phyloP scores from a whole-genome alignment of 2,888 invertebrate genomes.

The Unio delphinus region DNA sequence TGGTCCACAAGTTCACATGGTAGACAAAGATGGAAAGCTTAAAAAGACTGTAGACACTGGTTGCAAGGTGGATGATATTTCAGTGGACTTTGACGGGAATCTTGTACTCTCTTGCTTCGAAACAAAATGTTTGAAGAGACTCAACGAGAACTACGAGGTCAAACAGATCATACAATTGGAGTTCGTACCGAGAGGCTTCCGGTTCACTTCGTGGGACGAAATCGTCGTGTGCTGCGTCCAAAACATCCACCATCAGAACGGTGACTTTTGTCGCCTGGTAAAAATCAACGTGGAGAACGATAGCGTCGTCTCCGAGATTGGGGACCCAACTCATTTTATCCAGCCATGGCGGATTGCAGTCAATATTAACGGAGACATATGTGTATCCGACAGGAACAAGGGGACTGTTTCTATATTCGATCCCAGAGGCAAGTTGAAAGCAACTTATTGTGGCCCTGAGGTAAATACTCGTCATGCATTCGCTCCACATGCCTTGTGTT shows the following conservation, averaged over 20 bases:
- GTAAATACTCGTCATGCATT: slow-evolving; percentile 6
- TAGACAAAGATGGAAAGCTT: background rate
- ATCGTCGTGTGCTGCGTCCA: slow-evolving; percentile 1
- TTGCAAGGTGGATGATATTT: slow-evolving; percentile 3
- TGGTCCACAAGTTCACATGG: background rate
- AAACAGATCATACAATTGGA: background rate
- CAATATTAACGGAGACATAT: slow-evolving; percentile 35
- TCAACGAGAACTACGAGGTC: slow-evolving; percentile 1
- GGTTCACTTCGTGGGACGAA: background rate
- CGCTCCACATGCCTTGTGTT: slow-evolving; percentile 27
- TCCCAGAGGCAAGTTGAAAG: background rate
- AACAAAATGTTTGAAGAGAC: slow-evolving; percentile 2
- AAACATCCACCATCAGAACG: background rate
- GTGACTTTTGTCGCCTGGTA: background rate
- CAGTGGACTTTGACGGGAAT: background rate
- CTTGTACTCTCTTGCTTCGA: background rate
- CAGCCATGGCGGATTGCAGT: slow-evolving; percentile 26
- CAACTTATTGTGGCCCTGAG: slow-evolving; percentile 1
- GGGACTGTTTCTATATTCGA: slow-evolving; percentile 21
- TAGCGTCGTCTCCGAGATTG: background rate
- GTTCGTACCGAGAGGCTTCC: slow-evolving; percentile 1
- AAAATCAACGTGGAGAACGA: background rate
- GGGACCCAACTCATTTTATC: background rate
- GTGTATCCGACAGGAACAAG: slow-evolving; percentile 27
- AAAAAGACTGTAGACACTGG: slow-evolving; percentile 1